Evolutionary conservation across 1,140 invertebrate species (phyloP).

Genomic region (Stratiolaelaps scimitus): DNA sequence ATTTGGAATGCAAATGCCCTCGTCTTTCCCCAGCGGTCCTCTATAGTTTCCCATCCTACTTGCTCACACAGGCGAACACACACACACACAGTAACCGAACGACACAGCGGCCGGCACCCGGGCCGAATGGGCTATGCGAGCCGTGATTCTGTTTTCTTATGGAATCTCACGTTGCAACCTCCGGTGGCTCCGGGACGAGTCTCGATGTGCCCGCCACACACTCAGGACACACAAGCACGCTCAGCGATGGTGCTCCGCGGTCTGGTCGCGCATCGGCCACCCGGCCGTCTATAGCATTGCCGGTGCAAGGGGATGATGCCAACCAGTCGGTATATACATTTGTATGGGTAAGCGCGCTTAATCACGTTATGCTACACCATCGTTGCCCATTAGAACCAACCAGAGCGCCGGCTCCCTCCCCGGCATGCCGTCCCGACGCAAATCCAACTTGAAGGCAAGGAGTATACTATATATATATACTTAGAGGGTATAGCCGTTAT

Average conservation of each 20-base stretch:
- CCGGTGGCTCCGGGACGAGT: slow-evolving; percentile 9
- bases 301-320: too few species aligned
- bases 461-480: too few species aligned
- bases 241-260: too few species aligned
- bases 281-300: too few species aligned
- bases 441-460: too few species aligned
- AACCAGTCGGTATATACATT: too few species aligned
- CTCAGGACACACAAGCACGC: too few species aligned
- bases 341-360: background rate
- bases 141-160: slow-evolving; percentile 29
- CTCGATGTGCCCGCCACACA: background rate
- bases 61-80: background rate
- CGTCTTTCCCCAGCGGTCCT: background rate
- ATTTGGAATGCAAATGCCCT: slow-evolving; percentile 28
- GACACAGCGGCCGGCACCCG: background rate
- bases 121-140: background rate
- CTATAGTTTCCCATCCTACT: background rate
- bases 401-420: too few species aligned
- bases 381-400: too few species aligned
- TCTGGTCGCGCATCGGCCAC: too few species aligned
- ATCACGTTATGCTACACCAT: slow-evolving; percentile 10
- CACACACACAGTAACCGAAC: background rate
- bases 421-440: too few species aligned
- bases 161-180: slow-evolving; percentile 26
- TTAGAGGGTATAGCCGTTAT: too few species aligned